Conservation (phyloP, 2,113 vertebrate genomes). For the Chloropsis hardwickii region DNA sequence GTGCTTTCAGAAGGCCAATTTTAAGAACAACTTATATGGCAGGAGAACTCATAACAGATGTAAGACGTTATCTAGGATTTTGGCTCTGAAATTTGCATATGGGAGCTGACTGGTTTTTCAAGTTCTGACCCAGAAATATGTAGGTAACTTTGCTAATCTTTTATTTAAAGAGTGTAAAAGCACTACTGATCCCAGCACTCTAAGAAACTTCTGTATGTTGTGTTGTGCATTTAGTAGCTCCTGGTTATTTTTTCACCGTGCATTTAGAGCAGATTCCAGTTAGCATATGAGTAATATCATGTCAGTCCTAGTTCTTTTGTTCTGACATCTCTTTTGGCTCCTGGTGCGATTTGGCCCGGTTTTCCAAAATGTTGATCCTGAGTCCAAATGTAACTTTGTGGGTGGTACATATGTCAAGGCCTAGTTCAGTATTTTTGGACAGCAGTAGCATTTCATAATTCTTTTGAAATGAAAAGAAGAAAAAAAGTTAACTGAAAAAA, state of each 20-base stretch:
- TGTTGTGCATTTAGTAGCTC: neutral
- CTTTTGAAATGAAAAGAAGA: conserved; percentile 7
- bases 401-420: conserved; percentile 52
- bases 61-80: neutral
- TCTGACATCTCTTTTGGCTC: conserved; percentile 61
- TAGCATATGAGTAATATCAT: conserved; percentile 49
- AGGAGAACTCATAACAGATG: neutral
- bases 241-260: neutral
- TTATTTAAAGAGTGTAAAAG: neutral
- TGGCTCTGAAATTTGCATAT: neutral
- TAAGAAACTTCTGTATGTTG: neutral
- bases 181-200: neutral
- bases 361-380: conserved; percentile 45
- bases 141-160: neutral
- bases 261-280: conserved; percentile 38
- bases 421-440: conserved; percentile 51
- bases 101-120: neutral
- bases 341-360: neutral
- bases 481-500: neutral
- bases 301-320: conserved; percentile 43
- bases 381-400: conserved; percentile 58
- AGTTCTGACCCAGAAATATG: neutral
- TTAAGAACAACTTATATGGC: neutral
- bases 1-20: neutral
- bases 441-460: conserved; percentile 45